phyloP scores from a whole-genome alignment of 2,113 vertebrate species.

The Sceloporus undulatus region DNA sequence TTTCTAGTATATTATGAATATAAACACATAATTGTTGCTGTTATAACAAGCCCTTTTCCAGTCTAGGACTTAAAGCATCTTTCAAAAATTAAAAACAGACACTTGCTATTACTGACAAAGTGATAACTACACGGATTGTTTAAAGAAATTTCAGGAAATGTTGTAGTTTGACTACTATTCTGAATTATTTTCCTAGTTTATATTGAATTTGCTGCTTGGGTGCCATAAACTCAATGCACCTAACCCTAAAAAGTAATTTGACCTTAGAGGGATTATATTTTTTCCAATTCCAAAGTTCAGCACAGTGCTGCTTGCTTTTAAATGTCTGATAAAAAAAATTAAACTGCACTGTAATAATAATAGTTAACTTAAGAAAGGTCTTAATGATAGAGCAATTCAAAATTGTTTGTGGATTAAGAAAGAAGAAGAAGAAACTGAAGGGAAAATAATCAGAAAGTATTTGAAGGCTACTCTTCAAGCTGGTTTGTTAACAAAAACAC shows the following conservation, averaged over 20 bases:
- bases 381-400: constrained; percentile 1
- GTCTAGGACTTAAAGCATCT: too few relatives aligned
- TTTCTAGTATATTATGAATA: constrained; percentile 6
- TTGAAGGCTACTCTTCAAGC: not conserved
- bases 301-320: constrained; percentile 1
- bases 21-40: not conserved
- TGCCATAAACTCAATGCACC: not conserved
- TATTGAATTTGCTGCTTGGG: constrained; percentile 34
- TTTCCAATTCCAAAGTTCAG: not conserved
- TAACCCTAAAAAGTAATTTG: not conserved
- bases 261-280: not conserved
- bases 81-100: too few relatives aligned
- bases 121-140: too few relatives aligned
- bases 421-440: not conserved
- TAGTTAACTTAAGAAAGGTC: not conserved
- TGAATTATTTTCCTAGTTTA: constrained; percentile 35
- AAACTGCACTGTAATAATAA: constrained; percentile 33
- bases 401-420: not conserved
- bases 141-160: not conserved
- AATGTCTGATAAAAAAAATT: constrained; percentile 16
- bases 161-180: not conserved
- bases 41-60: not conserved
- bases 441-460: too few relatives aligned
- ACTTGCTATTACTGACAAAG: too few relatives aligned
- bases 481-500: not conserved